A percentile compares a stretch with the other conserved stretches of the same genome.
Evolutionary conservation across 1,140 invertebrate species (phyloP).

Genomic region (Ips nitidus): DNA sequence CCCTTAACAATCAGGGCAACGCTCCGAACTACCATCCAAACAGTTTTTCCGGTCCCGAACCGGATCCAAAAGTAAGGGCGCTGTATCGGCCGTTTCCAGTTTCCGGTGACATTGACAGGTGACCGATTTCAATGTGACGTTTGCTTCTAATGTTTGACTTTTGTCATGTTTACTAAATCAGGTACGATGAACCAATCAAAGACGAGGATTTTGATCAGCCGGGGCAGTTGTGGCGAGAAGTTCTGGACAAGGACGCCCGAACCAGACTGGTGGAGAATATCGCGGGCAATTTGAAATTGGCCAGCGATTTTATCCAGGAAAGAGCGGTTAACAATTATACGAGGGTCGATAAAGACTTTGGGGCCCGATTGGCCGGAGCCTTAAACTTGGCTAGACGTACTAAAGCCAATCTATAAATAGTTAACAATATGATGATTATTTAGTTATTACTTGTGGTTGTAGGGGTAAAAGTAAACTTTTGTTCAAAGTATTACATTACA

Average conservation of each 20-base stretch:
- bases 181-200: constrained; percentile 78
- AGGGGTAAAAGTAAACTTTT: no score
- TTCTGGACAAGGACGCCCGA: constrained; percentile 72
- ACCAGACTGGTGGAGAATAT: constrained; percentile 79
- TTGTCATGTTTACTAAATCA: not conserved
- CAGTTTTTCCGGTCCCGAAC: constrained; percentile 75
- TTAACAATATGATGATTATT: not conserved
- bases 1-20: constrained; percentile 61
- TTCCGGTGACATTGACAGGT: constrained; percentile 66
- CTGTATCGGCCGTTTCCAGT: constrained; percentile 58
- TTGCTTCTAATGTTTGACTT: not conserved
- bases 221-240: constrained; percentile 77
- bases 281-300: constrained; percentile 72
- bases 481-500: no score
- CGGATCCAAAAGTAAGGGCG: constrained; percentile 55
- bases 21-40: constrained; percentile 90
- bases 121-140: not conserved
- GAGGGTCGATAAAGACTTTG: constrained; percentile 68
- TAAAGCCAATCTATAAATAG: constrained; percentile 29
- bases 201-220: constrained; percentile 92
- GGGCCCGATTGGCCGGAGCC: constrained; percentile 63
- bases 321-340: constrained; percentile 77
- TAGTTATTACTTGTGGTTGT: no score
- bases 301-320: constrained; percentile 84
- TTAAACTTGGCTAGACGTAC: constrained; percentile 50